phyloP scores from a whole-genome alignment of 1,140 invertebrate genomes.

The Coenobita brevimanus region DNA sequence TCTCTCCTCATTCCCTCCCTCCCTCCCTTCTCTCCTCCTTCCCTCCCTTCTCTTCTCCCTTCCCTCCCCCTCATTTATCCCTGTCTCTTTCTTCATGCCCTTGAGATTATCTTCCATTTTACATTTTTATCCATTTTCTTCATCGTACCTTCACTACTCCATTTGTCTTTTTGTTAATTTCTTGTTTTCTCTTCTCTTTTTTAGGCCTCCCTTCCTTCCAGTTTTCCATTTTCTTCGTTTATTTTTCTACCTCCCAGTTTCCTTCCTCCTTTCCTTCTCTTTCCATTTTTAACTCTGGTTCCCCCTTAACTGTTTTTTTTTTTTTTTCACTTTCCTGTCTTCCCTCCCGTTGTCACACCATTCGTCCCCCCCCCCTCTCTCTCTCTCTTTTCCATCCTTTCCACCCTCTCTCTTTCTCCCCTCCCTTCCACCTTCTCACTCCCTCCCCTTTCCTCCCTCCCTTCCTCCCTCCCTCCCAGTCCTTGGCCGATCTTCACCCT shows the following conservation, averaged over 20 bases:
- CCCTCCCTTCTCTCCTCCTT: not conserved
- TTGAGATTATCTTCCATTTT: too few relatives aligned
- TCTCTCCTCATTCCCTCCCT: not conserved
- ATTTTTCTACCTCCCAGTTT: too few relatives aligned
- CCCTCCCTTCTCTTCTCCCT: too few relatives aligned
- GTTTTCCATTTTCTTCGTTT: too few relatives aligned
- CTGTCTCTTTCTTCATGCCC: too few relatives aligned
- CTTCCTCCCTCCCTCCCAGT: not conserved
- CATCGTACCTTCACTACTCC: too few relatives aligned
- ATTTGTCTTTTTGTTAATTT: too few relatives aligned
- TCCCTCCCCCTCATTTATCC: too few relatives aligned
- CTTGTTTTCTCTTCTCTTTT: not conserved
- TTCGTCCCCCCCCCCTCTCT: not conserved
- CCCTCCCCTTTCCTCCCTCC: not conserved
- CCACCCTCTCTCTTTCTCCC: not conserved
- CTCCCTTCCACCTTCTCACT: not conserved
- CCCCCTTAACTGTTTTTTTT: not conserved
- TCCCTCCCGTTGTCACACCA: not conserved
- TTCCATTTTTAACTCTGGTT: not conserved
- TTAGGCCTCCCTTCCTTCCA: too few relatives aligned
- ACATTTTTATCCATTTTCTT: too few relatives aligned
- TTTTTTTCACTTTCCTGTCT: not conserved
- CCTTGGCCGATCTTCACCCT: not conserved
- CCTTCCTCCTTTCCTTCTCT: too few relatives aligned
- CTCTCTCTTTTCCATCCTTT: not conserved